These are phyloP conservation scores for Cabera pusaria DNA, from an alignment of 2,888 invertebrate species.

Conservation along the genomic window DNA sequence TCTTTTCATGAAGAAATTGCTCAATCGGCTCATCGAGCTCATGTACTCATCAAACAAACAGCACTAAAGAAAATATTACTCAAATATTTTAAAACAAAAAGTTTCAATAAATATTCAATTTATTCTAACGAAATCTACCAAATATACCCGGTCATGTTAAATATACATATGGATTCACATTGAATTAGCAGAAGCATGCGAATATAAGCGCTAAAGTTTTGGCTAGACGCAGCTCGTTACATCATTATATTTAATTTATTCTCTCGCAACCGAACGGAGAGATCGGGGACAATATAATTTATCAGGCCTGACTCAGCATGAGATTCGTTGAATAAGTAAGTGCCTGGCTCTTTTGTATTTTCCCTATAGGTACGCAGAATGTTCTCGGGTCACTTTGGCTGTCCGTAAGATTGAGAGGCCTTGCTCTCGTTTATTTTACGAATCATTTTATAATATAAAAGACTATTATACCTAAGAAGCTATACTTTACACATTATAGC, in stretches of 20 bases:
- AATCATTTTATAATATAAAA: no score
- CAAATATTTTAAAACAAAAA: no score
- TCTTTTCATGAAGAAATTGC: no score
- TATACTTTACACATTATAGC: no score
- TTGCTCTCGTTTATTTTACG: background rate
- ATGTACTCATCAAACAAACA: no score
- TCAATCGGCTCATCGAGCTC: no score
- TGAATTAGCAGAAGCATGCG: conserved; percentile 47
- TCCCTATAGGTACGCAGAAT: conserved; percentile 19
- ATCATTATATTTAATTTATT: conserved; percentile 40
- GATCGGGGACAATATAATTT: conserved; percentile 36
- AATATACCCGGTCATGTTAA: conserved; percentile 16
- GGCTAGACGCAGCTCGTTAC: conserved; percentile 38
- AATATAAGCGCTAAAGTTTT: conserved; percentile 40
- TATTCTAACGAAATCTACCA: conserved; percentile 13
- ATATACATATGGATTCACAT: conserved; percentile 24
- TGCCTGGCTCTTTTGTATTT: conserved; percentile 21
- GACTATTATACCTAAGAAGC: no score
- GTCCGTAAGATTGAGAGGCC: no score
- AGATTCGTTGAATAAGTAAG: conserved; percentile 22
- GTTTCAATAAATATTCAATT: no score
- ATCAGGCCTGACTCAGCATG: conserved; percentile 35
- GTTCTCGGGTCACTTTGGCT: conserved; percentile 2
- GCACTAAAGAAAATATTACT: no score
- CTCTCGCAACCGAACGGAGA: conserved; percentile 36